Evolutionary conservation across 37 sponge, comb jelly and placozoan genomes (phyloP).

Genomic region (Theonella swinhoei): DNA sequence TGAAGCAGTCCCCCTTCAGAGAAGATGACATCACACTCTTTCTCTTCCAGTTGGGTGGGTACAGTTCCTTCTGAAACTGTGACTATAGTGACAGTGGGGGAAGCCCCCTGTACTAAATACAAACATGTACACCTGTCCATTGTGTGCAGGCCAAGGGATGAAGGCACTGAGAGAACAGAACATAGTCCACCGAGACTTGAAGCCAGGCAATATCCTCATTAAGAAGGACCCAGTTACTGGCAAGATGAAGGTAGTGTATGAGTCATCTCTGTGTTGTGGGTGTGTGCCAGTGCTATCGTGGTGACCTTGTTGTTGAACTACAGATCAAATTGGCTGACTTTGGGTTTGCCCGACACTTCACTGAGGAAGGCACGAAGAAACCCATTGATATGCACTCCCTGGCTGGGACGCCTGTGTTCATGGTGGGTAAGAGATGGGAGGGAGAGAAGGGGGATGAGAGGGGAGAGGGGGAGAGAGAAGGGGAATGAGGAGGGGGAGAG

Average conservation of each 20-base stretch:
- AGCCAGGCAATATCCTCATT: slow-evolving; percentile 90
- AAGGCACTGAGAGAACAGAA: slow-evolving; percentile 70
- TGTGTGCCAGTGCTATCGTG: background rate
- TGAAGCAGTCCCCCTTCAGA: slow-evolving; percentile 75
- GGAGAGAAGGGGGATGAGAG: background rate
- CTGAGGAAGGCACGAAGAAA: slow-evolving; percentile 64
- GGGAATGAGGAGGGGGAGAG: background rate
- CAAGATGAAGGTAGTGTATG: slow-evolving; percentile 61
- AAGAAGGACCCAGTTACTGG: slow-evolving; percentile 60
- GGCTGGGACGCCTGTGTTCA: slow-evolving; percentile 97
- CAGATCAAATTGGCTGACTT: slow-evolving; percentile 94
- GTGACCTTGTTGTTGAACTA: background rate
- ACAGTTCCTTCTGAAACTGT: background rate
- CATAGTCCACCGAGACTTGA: slow-evolving; percentile 91
- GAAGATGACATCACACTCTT: slow-evolving; percentile 65
- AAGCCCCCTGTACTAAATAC: background rate
- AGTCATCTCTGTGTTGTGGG: background rate
- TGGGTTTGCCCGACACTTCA: slow-evolving; percentile 91
- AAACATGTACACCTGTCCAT: background rate
- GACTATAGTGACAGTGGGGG: background rate
- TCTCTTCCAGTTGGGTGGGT: slow-evolving; percentile 76
- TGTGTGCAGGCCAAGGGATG: slow-evolving; percentile 68
- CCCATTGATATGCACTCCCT: slow-evolving; percentile 81
- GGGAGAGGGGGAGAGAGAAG: background rate
- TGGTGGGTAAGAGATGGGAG: slow-evolving; percentile 60